These are phyloP conservation scores for Campopleginae sp. DNA, from an alignment of 2,888 invertebrate genomes.

Conservation along the genomic window DNA sequence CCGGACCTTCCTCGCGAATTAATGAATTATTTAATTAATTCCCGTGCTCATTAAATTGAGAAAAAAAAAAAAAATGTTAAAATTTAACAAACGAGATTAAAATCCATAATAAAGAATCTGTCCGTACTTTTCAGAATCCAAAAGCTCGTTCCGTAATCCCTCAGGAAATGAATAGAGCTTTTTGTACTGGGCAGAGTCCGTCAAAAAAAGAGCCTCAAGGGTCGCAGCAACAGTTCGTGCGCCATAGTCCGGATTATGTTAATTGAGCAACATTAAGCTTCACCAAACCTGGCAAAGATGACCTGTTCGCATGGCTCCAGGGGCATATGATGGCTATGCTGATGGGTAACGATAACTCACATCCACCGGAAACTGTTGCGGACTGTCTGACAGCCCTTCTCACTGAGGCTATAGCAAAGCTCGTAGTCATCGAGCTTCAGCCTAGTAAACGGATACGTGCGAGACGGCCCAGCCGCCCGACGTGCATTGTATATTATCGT, in stretches of 20 bases:
- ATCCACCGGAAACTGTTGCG: slow-evolving; percentile 56
- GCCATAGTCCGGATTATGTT: neutral
- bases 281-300: slow-evolving; percentile 33
- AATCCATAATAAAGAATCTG: neutral
- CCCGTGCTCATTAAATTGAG: neutral
- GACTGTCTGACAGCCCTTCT: slow-evolving; percentile 54
- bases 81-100: neutral
- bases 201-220: neutral
- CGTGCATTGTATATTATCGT: slow-evolving; percentile 43
- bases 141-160: neutral
- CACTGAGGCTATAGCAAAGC: slow-evolving; percentile 44
- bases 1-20: neutral
- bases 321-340: slow-evolving; percentile 15
- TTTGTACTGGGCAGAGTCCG: neutral
- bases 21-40: neutral
- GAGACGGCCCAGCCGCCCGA: slow-evolving; percentile 28
- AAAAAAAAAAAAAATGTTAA: neutral
- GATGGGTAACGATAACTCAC: slow-evolving; percentile 56
- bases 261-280: slow-evolving; percentile 28
- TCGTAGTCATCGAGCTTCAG: slow-evolving; percentile 43
- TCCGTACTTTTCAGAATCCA: neutral
- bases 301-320: slow-evolving; percentile 13
- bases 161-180: neutral
- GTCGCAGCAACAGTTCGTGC: neutral
- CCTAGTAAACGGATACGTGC: slow-evolving; percentile 62